Percentiles rank a stretch among this genome's conserved stretches.
These are phyloP conservation scores for Harpalus rubripes DNA, from an alignment of 2,888 invertebrate species.

Conservation along the genomic window DNA sequence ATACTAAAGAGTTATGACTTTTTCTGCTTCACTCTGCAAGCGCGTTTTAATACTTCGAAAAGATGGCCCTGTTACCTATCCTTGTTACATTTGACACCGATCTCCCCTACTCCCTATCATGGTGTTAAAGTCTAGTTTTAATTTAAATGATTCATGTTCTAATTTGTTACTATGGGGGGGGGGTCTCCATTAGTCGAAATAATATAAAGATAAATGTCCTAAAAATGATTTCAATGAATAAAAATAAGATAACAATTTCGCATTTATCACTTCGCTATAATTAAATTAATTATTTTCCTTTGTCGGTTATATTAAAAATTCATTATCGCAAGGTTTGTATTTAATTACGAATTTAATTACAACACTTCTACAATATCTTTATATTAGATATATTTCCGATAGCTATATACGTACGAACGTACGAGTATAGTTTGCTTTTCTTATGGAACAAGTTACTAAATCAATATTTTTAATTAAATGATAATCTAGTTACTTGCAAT, in stretches of 20 bases:
- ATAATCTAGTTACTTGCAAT: conserved; percentile 27
- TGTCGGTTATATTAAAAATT: not conserved
- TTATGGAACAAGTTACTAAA: not conserved
- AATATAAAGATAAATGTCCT: not conserved
- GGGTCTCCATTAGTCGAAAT: too few species aligned
- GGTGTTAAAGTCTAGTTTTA: too few species aligned
- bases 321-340: not conserved
- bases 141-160: too few species aligned
- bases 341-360: not conserved
- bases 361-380: not conserved
- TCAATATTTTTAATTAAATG: conserved; percentile 5
- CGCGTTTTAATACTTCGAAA: too few species aligned
- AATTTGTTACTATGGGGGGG: too few species aligned
- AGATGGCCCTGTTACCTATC: too few species aligned
- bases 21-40: too few species aligned
- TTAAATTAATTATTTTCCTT: not conserved
- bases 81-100: too few species aligned
- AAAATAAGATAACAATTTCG: not conserved
- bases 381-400: not conserved
- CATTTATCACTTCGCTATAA: not conserved
- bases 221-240: not conserved
- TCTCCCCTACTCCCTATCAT: too few species aligned
- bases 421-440: not conserved
- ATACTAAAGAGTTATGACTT: too few species aligned
- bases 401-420: not conserved